Evolutionary conservation across 2,888 invertebrate species (phyloP), one percentile per base, ranked within the genome.

Genomic region (Polia nebulosa): DNA sequence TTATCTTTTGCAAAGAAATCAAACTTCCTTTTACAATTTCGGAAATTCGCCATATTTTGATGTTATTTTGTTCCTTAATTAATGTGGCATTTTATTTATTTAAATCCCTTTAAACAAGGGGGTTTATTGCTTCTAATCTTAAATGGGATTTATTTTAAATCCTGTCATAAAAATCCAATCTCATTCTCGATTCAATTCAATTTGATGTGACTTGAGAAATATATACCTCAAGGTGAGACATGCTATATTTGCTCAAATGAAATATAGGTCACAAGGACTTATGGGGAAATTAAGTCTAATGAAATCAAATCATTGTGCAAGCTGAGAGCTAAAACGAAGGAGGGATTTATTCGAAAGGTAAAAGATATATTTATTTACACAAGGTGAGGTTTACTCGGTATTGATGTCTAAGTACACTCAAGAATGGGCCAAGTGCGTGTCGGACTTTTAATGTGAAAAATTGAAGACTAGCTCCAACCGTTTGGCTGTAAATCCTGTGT

Each of bases 131-230:
- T 32, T 41, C 7, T 7, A 4, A 20, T 1, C 39, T 25, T 32
- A 20, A n/a, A 65, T 68, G 6, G 13, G 1, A 15, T 44, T 52
- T 25, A 8, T 39, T 52, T 27, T n/a, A 17, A 34, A 57, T 4
- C 11, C 11, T 7, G 15, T 20, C 7, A 22, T 71, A 59, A 25
- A 52, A 72, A 60, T 39, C 29, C 25, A 71, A 67, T 47, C 9
- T 45, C 11, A 17, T 6, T 58, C 29, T 20, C 17, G 36, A 39
- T 47, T 72, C 3, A 25, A 47, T 47, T 1, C 7, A 32, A 32
- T 17, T 61, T 39, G 47, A 61, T 47, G 0, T 32, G 13, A 25
- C 3, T 36, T 60, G 9, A 7, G 13, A 47, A 45, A 25, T 20
- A 7, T 39, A 11, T 11, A 25, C 9, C 11, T 47, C 25, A 72